Evolutionary conservation across 2,113 vertebrate genomes (phyloP).

Genomic region (Seriola rivoliana): DNA sequence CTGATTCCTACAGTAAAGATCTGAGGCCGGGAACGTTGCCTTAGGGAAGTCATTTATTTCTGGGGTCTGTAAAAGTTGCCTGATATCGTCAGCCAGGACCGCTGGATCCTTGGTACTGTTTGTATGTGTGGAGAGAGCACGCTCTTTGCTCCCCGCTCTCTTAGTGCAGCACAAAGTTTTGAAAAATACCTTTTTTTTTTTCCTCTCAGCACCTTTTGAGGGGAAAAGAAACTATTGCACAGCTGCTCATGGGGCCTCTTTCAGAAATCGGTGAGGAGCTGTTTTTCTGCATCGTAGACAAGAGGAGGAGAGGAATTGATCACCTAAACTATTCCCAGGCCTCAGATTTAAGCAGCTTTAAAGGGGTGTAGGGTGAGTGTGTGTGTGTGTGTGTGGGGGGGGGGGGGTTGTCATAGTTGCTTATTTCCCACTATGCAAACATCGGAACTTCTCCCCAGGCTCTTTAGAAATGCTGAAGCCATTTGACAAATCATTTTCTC

Average conservation of each 20-base stretch:
- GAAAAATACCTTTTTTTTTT: constrained; percentile 27
- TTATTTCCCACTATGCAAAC: constrained; percentile 64
- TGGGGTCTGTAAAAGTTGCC: constrained; percentile 22
- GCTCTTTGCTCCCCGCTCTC: constrained; percentile 27
- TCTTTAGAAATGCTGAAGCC: constrained; percentile 51
- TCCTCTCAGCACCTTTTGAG: constrained; percentile 17
- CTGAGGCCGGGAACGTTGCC: constrained; percentile 45
- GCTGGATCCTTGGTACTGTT: constrained; percentile 12
- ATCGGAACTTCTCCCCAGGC: constrained; percentile 55
- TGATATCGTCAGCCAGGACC: constrained; percentile 13
- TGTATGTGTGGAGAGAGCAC: constrained; percentile 1
- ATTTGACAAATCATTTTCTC: constrained; percentile 72
- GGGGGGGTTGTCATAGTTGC: constrained; percentile 39
- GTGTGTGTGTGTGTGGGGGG: no score
- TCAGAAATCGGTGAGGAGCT: constrained; percentile 35
- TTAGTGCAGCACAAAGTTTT: constrained; percentile 38
- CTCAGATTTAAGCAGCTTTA: constrained; percentile 53
- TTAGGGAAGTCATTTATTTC: constrained; percentile 51
- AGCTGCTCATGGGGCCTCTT: constrained; percentile 36
- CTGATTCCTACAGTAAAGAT: constrained; percentile 38
- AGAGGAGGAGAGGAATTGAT: constrained; percentile 56
- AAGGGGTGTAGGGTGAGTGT: background rate
- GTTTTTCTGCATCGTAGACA: constrained; percentile 57
- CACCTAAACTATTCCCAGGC: constrained; percentile 50
- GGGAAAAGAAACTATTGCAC: constrained; percentile 10